Percentiles rank a stretch among this genome's conserved stretches.
These are phyloP conservation scores for Megalurothrips usitatus DNA, from an alignment of 2,888 invertebrate genomes.

Conservation along the genomic window DNA sequence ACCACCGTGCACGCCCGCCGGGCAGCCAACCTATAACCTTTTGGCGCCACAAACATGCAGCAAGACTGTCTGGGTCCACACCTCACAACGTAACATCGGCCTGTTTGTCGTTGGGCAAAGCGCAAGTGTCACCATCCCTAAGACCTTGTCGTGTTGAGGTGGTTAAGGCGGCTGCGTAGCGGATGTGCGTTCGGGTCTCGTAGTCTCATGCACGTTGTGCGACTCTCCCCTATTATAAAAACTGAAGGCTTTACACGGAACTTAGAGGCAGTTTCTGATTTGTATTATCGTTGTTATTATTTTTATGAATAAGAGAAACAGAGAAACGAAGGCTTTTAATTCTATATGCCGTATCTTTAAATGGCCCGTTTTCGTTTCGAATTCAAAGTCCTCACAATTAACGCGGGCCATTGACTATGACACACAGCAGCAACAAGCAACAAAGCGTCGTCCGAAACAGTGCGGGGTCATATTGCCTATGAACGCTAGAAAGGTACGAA, in stretches of 20 bases:
- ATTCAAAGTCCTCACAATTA: neutral
- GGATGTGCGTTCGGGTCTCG: slow-evolving; percentile 9
- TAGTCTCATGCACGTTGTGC: neutral
- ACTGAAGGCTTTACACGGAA: neutral
- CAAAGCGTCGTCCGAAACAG: neutral
- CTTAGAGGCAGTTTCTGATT: no score
- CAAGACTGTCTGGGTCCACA: slow-evolving; percentile 18
- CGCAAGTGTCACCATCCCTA: neutral
- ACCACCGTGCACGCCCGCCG: neutral
- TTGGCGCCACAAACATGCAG: slow-evolving; percentile 15
- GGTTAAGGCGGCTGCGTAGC: slow-evolving; percentile 15
- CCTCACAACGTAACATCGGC: neutral
- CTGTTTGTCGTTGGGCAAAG: neutral
- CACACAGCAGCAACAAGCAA: neutral
- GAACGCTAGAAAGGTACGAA: slow-evolving; percentile 28
- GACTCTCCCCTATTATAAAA: neutral
- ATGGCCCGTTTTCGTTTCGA: neutral
- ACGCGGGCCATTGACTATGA: neutral
- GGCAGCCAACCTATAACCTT: neutral
- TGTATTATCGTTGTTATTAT: no score
- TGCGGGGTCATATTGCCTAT: neutral
- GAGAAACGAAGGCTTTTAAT: neutral
- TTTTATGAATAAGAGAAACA: no score
- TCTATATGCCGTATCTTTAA: neutral
- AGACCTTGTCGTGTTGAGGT: neutral